Evolutionary conservation across 2,113 vertebrate genomes (phyloP).

Genomic region (Periophthalmodon schlosseri): DNA sequence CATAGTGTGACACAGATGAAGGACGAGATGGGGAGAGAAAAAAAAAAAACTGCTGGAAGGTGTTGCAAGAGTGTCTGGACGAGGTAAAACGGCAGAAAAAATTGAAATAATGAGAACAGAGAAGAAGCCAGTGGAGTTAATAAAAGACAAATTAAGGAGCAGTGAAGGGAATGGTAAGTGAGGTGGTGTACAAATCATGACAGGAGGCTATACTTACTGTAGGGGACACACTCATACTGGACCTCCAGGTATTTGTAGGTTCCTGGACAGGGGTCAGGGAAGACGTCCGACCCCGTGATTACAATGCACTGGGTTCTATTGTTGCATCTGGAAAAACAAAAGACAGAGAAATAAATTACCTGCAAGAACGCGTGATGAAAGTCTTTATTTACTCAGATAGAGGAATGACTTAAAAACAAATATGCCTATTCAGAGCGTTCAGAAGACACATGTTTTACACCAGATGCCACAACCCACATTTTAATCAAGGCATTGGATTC

Average conservation of each 20-base stretch:
- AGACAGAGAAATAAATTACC: conserved; percentile 41
- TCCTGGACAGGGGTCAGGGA: conserved; percentile 98
- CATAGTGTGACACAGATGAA: conserved; percentile 63
- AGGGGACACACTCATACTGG: conserved; percentile 99
- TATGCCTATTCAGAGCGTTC: neutral
- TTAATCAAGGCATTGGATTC: neutral
- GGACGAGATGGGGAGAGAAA: conserved; percentile 39
- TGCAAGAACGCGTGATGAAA: neutral
- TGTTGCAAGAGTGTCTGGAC: conserved; percentile 50
- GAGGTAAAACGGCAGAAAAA: conserved; percentile 33
- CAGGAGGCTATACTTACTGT: conserved; percentile 91
- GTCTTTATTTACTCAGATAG: neutral
- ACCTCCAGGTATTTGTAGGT: conserved; percentile 99
- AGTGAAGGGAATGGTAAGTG: neutral
- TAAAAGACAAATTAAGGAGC: conserved; percentile 20
- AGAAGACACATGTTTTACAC: too few relatives aligned
- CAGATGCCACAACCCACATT: neutral
- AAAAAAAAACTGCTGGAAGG: conserved; percentile 51
- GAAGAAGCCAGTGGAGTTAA: conserved; percentile 13
- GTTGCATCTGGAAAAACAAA: conserved; percentile 85
- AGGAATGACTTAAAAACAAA: neutral
- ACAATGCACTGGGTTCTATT: conserved; percentile 98
- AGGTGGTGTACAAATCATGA: conserved; percentile 40
- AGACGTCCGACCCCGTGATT: conserved; percentile 97
- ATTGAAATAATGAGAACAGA: conserved; percentile 32